Base-by-base conservation (phyloP, 1,140 invertebrate species). In the Schmidtea mediterranea region DNA sequence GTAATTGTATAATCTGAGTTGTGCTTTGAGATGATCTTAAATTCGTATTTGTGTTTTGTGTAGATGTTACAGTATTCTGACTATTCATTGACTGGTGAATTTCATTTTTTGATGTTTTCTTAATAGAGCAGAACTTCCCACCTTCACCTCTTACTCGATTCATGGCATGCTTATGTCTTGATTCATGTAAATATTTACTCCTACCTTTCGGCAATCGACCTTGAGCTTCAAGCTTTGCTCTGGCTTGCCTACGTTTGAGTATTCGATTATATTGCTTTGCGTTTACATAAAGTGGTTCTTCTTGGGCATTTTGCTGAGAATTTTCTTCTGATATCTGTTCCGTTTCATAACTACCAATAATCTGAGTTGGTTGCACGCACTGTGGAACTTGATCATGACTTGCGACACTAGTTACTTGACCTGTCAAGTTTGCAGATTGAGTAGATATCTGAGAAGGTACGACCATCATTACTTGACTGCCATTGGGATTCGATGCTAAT, bases 141-240 rank as follows among this genome's bases (percentile, higher is more conserved):
- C 89, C 90, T 69, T 89, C 83, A 5, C 89, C 89, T 50, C 90
- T 71, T 56, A 86, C 79, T 59, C 90, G 72, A 63, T 95, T 97
- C 80, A 95, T 84, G 0, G 90, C 90, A 62, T 97, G 90, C 56
- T 79, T 71, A 69, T 97, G 90, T 49, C 90, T 70, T 9, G 87
- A 95, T 69, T 95, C 89, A 57, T 97, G 89, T n/a, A 95, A 71
- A 62, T 95, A 97, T 82, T 94, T 95, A 78, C 87, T 63, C 67
- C 89, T 72, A 62, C 87, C 80, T 66, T 94, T 94, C 19, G 87
- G 83, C 63, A 97, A 92, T 66, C 86, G 80, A 22, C 84, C 84
- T 15, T 54, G 45, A 19, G 58, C 58, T 51, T 65, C 61, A 2
- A 67, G 53, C 52, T 64, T 66, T 2, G 63, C 62, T 47, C 65